Percentiles rank a stretch among this genome's conserved stretches.
Conservation (phyloP, 2,113 vertebrate genomes). For the Sebastes schlegelii region DNA sequence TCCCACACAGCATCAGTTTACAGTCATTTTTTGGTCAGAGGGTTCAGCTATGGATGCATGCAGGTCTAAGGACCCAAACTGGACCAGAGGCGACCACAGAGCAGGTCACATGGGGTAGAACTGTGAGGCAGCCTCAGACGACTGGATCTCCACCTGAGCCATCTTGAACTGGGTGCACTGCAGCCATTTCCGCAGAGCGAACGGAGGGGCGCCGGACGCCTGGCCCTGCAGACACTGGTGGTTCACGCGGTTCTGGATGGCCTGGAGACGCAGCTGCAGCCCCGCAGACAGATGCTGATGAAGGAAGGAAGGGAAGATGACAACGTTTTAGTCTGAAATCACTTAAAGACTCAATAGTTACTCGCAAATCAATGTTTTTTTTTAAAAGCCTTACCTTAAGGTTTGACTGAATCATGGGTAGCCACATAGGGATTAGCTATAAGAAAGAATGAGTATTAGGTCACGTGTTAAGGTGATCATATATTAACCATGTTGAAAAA, state of each 20-base stretch:
- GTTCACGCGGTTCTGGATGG: conserved; percentile 97
- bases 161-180: conserved; percentile 99
- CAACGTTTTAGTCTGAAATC: background rate
- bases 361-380: background rate
- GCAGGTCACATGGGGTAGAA: conserved; percentile 96
- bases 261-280: conserved; percentile 96
- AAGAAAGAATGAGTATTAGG: conserved; percentile 57
- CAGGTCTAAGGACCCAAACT: conserved; percentile 39
- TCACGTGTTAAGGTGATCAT: background rate
- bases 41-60: conserved; percentile 31
- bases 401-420: conserved; percentile 99
- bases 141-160: conserved; percentile 99
- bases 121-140: conserved; percentile 97
- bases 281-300: conserved; percentile 95
- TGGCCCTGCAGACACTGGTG: conserved; percentile 92
- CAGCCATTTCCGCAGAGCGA: conserved; percentile 95
- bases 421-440: conserved; percentile 99
- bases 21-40: conserved; percentile 42
- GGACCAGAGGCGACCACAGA: conserved; percentile 17
- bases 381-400: conserved; percentile 89
- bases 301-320: background rate
- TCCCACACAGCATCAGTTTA: conserved; percentile 53
- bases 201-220: conserved; percentile 85
- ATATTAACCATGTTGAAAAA: background rate
- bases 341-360: background rate